Conservation (phyloP, 2,113 vertebrate species). For the Ciconia boyciana region DNA sequence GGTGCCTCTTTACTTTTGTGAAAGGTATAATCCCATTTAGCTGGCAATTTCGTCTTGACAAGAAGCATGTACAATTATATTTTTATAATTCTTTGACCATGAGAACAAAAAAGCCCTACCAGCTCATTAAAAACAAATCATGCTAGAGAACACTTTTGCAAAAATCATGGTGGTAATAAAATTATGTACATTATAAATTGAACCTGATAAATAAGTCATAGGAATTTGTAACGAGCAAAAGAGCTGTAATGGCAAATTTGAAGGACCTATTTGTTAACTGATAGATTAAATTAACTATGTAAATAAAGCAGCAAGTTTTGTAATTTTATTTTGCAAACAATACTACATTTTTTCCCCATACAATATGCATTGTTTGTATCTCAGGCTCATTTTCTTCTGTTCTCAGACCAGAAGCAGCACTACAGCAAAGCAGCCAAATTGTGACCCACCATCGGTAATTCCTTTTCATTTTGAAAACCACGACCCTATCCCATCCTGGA, state of each 20-base stretch:
- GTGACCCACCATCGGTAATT: not conserved
- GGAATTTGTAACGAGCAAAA: not conserved
- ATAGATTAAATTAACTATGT: not conserved
- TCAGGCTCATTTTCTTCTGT: not conserved
- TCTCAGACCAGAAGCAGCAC: not conserved
- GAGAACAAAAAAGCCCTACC: not conserved
- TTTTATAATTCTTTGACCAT: not conserved
- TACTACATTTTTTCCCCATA: not conserved
- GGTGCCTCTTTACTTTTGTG: not conserved
- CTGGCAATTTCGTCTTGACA: not conserved
- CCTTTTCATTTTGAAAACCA: not conserved
- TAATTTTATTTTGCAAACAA: not conserved
- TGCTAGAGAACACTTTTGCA: not conserved
- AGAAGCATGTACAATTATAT: not conserved
- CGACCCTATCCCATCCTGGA: not conserved
- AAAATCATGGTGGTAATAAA: not conserved
- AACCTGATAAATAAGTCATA: not conserved
- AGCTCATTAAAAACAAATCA: not conserved
- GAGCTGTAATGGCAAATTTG: not conserved
- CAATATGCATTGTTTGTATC: not conserved
- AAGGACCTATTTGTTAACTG: not conserved
- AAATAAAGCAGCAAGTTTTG: not conserved
- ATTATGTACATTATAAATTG: not conserved
- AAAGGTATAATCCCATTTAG: not conserved
- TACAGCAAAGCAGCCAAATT: not conserved